Conservation (phyloP, 2,888 invertebrate species). For the Lypha dubia region DNA sequence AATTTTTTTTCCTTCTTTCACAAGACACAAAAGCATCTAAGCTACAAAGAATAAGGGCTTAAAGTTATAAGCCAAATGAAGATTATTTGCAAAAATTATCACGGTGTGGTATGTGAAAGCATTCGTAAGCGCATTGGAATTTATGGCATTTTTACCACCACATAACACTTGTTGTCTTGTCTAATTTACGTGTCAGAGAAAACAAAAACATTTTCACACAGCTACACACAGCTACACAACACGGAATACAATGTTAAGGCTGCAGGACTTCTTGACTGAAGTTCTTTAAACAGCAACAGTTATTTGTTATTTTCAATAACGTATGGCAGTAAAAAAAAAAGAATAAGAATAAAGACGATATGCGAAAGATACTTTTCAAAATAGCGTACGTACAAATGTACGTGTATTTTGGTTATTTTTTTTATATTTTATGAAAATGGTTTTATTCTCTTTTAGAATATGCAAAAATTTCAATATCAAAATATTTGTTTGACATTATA, state of each 20-base stretch:
- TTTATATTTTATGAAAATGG: constrained; percentile 13
- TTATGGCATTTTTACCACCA: constrained; percentile 62
- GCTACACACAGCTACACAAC: not conserved
- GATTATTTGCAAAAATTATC: constrained; percentile 40
- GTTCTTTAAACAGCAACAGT: not conserved
- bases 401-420: not conserved
- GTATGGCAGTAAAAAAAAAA: constrained; percentile 12
- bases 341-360: no score
- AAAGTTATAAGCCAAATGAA: not conserved
- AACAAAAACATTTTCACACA: not conserved
- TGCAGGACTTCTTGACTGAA: not conserved
- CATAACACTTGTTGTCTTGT: constrained; percentile 60
- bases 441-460: constrained; percentile 23
- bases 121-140: constrained; percentile 61
- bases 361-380: constrained; percentile 13
- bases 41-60: constrained; percentile 1
- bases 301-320: constrained; percentile 35
- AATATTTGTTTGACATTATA: constrained; percentile 36
- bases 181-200: constrained; percentile 64
- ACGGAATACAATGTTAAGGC: not conserved
- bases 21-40: not conserved
- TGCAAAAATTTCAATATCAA: constrained; percentile 47
- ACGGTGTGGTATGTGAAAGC: constrained; percentile 50
- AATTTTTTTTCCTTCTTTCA: not conserved
- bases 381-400: not conserved